phyloP scores from a whole-genome alignment of 2,888 invertebrate genomes.

The Oligia fasciuncula region DNA sequence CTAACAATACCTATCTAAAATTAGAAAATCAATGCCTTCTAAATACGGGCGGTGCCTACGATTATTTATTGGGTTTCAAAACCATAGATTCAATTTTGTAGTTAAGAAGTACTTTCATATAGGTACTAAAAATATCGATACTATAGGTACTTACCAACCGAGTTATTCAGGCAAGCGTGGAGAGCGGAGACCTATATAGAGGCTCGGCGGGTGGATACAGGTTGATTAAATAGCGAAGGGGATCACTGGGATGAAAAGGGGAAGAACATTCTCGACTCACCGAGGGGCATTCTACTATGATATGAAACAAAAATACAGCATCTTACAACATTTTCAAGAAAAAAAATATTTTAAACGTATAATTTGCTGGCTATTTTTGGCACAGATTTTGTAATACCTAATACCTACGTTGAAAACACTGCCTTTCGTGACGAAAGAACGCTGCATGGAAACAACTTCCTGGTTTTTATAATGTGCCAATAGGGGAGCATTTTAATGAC shows the following conservation, averaged over 20 bases:
- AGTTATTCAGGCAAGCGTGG: constrained; percentile 21
- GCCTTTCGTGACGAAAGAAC: constrained; percentile 18
- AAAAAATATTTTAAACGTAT: constrained; percentile 11
- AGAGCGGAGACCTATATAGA: constrained; percentile 28
- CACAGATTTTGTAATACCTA: constrained; percentile 8
- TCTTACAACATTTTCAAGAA: constrained; percentile 36
- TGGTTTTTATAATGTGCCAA: constrained; percentile 20
- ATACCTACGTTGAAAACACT: constrained; percentile 16
- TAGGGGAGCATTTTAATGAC: constrained; percentile 27
- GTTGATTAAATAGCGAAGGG: constrained; percentile 62
- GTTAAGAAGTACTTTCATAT: neutral
- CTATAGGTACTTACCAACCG: constrained; percentile 1
- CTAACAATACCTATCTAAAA: neutral
- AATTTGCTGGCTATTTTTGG: constrained; percentile 12
- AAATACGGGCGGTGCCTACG: neutral
- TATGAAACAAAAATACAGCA: constrained; percentile 40
- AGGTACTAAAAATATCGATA: constrained; percentile 24
- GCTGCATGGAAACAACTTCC: constrained; percentile 18
- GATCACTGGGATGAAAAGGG: constrained; percentile 61
- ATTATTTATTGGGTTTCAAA: neutral
- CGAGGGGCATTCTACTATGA: constrained; percentile 35
- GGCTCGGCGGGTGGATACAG: constrained; percentile 30
- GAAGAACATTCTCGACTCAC: constrained; percentile 54
- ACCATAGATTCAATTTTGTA: neutral
- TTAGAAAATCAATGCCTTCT: neutral